Evolutionary conservation across 2,797 vertebrate genomes (phyloP).

Genomic region (Psittacula derbiana): DNA sequence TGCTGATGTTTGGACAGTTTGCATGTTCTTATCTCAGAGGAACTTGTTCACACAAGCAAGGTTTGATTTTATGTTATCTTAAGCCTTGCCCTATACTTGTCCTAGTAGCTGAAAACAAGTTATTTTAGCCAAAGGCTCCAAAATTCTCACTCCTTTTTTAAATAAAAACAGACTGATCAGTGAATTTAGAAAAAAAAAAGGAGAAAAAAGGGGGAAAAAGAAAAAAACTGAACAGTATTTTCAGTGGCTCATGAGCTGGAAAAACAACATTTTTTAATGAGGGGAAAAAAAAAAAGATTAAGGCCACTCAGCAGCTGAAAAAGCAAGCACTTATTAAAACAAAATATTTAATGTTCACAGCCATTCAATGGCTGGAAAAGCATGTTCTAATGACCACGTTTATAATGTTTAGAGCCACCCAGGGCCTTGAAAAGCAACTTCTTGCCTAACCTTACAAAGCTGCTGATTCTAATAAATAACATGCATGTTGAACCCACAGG

Average conservation of each 20-base stretch:
- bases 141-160: conserved; percentile 44
- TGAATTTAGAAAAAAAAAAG: not conserved
- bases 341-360: conserved; percentile 70
- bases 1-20: conserved; percentile 53
- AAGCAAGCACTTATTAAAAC: conserved; percentile 71
- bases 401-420: conserved; percentile 70
- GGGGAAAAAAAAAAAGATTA: conserved; percentile 58
- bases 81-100: conserved; percentile 51
- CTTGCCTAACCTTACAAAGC: conserved; percentile 10
- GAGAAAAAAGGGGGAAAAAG: not conserved
- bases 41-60: conserved; percentile 59
- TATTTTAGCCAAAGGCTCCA: conserved; percentile 55
- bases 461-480: conserved; percentile 37
- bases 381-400: conserved; percentile 48
- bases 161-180: conserved; percentile 48
- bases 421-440: conserved; percentile 48
- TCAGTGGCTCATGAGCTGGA: conserved; percentile 68
- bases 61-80: conserved; percentile 57
- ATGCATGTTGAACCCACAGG: not conserved
- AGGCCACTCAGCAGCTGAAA: conserved; percentile 67
- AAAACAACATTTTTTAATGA: conserved; percentile 72
- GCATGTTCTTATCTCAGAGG: conserved; percentile 43
- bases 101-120: conserved; percentile 63
- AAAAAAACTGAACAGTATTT: conserved; percentile 56
- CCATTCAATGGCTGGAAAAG: conserved; percentile 66